Evolutionary conservation across 53 echinoderm and acorn worm species (phyloP), one percentile per base, ranked within the genome.

Genomic region (Actinopyga echinites): DNA sequence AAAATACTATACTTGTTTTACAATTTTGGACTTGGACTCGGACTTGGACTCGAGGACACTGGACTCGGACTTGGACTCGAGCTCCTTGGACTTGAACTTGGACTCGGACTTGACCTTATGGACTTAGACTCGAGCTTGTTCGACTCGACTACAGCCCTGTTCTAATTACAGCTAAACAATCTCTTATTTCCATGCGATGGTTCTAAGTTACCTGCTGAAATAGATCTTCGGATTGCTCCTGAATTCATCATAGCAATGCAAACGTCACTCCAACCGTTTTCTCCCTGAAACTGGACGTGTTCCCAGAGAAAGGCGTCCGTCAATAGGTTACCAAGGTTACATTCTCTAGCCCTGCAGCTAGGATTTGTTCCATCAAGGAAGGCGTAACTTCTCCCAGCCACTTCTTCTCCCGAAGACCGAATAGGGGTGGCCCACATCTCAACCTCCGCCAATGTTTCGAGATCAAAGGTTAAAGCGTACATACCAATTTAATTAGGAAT

Each of bases 261-360:
- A 38, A 88, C 83, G 52, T 88, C 78, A 83, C 83, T 88, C 88
- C 88, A 88, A 11, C 83, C 75, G 34, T 74, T 56, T 2, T 82
- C 57, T 35, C 44, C 69, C 19, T 58, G 59, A 31, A 60, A 37
- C 9, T 83, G 83, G 24, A 88, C 53, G 78, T 88, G 38, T 11
- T 83, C 74, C 54, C 74, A 83, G 25, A 88, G 33, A 83, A 83
- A 83, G 42, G 88, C 88, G 13, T 88, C 88, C 20, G 88, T 75
- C 4, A 75, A 34, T 28, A 88, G 61, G 75, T 88, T 88, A 35
- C 88, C 88, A 21, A 88, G 62, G 57, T 74, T 83, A 53, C 88
- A 88, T 49, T 88, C 88, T 7, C 20, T 36, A 21, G 83, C 60
- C 5, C 82, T 62, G 38, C 82, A 65, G 20, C 83, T 74, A 19